Conservation (phyloP, 2,113 vertebrate genomes). For the Pogona vitticeps region DNA sequence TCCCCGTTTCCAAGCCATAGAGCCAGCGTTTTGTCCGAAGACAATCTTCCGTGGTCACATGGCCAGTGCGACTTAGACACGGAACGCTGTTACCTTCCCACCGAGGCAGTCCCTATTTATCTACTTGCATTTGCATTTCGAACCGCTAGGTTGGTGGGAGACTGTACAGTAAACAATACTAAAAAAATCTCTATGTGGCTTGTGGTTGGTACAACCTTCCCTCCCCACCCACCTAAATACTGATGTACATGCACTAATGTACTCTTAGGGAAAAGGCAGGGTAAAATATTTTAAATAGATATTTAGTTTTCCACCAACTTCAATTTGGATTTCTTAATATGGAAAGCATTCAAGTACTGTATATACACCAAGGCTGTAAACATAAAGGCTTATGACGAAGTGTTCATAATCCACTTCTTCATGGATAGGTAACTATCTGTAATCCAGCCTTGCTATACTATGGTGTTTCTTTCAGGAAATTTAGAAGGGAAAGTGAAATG, state of each 20-base stretch:
- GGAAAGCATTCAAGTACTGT: neutral
- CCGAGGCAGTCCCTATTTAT: no score
- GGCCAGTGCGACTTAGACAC: no score
- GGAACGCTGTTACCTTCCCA: no score
- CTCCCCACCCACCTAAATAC: neutral
- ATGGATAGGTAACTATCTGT: neutral
- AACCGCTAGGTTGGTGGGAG: no score
- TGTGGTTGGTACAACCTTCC: no score
- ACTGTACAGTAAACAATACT: no score
- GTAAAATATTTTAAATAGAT: neutral
- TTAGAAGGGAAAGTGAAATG: constrained; percentile 95
- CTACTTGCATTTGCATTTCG: no score
- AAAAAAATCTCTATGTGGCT: no score
- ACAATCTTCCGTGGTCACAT: no score
- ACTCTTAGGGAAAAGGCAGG: no score
- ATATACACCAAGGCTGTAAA: neutral
- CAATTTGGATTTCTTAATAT: neutral
- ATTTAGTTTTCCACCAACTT: neutral
- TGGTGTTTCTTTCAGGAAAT: constrained; percentile 77
- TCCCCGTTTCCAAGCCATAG: no score
- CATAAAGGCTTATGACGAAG: neutral
- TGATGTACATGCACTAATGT: neutral
- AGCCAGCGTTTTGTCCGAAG: no score
- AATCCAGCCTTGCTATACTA: neutral
- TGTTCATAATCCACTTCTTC: rapidly evolving